Conservation (phyloP, 37 sponge, comb jelly and placozoan species). For the Hormiphora californensis region DNA sequence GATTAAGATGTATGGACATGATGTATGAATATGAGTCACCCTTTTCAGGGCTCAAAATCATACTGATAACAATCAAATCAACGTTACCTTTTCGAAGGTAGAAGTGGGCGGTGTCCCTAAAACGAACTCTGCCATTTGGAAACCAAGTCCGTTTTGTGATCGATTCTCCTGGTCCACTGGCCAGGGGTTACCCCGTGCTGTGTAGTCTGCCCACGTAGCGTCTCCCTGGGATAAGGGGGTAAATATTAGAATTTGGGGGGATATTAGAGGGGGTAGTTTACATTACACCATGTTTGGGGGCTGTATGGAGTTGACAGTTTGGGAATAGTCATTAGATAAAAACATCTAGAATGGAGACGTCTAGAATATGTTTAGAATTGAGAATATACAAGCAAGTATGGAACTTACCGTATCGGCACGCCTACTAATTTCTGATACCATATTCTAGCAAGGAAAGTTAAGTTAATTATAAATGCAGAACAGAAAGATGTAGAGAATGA, state of each 20-base stretch:
- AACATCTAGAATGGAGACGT: too few relatives aligned
- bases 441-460: too few relatives aligned
- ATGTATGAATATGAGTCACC: too few relatives aligned
- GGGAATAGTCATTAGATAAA: too few relatives aligned
- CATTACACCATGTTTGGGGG: not conserved
- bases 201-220: constrained; percentile 4
- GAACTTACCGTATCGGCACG: constrained; percentile 18
- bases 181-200: not conserved
- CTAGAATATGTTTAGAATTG: too few relatives aligned
- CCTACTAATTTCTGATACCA: constrained; percentile 47
- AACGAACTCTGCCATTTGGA: constrained; percentile 46
- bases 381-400: not conserved
- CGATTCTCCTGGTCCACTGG: not conserved
- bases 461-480: too few relatives aligned
- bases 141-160: constrained; percentile 10
- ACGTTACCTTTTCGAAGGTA: not conserved
- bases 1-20: too few relatives aligned
- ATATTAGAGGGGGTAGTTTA: not conserved
- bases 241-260: not conserved
- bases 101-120: constrained; percentile 31
- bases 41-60: too few relatives aligned
- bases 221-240: constrained; percentile 5
- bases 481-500: too few relatives aligned
- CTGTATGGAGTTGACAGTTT: not conserved
- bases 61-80: too few relatives aligned